Conservation (phyloP, 2,888 invertebrate genomes). For the Yponomeuta sedellus region DNA sequence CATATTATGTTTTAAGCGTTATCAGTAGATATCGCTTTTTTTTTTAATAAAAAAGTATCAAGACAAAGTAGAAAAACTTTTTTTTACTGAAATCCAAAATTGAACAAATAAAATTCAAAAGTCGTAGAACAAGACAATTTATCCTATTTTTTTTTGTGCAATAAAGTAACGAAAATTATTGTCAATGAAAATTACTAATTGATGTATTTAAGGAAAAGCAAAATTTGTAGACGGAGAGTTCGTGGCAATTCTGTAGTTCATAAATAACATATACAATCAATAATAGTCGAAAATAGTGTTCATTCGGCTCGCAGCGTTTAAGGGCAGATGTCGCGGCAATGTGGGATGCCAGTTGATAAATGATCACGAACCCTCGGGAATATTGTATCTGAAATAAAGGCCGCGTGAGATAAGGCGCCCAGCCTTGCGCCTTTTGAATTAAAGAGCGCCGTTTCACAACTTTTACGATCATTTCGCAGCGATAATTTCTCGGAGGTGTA, state of each 20-base stretch:
- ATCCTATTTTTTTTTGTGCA: too few species aligned
- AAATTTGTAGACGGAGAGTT: background rate
- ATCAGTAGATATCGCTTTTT: too few species aligned
- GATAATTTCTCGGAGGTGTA: slow-evolving; percentile 1
- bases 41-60: too few species aligned
- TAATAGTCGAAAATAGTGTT: background rate
- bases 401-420: slow-evolving; percentile 40
- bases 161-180: too few species aligned
- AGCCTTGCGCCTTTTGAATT: slow-evolving; percentile 6
- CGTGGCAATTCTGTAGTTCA: background rate
- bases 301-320: background rate
- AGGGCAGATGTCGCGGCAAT: slow-evolving; percentile 54
- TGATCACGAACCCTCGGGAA: slow-evolving; percentile 50
- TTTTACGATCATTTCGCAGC: slow-evolving; percentile 17
- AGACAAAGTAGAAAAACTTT: too few species aligned
- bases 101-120: too few species aligned
- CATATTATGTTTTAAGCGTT: too few species aligned
- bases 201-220: too few species aligned
- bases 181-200: too few species aligned
- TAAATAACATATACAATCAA: background rate
- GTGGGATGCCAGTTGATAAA: slow-evolving; percentile 65
- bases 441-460: slow-evolving; percentile 19
- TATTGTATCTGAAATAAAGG: slow-evolving; percentile 44
- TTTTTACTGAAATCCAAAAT: too few species aligned
- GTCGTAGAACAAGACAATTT: too few species aligned